Base-by-base conservation (phyloP, 2,797 vertebrate genomes). In the Sebastes cheni region DNA sequence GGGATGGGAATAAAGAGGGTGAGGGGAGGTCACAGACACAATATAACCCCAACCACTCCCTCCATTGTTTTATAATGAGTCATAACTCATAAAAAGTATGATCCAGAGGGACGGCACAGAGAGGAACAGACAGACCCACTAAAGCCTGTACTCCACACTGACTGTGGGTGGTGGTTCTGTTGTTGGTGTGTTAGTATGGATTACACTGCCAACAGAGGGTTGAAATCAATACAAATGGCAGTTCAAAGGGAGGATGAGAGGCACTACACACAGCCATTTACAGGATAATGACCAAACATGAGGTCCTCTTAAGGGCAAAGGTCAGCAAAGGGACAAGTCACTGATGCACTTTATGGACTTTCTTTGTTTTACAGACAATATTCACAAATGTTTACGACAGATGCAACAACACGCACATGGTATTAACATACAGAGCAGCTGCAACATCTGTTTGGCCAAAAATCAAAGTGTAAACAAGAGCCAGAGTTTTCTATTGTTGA, bases 171-270 rank as follows among this genome's bases (percentile, higher is more conserved):
- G 39, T 75, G 75, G 68, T 75, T 89, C 22, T 77, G 79, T 76
- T 81, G 71, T 67, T 83, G 75, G 59, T 73, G 67, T 75, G 58
- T 86, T 88, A 73, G 71, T 84, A 93, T 82, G 52, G 77, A 91
- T 92, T 90, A 87, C 74, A 86, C 77, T 88, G 87, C 70, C 79
- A 87, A 70, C 78, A 69, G 46, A 72, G 60, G 36, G 46, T 50
- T 52, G 67, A 87, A 88, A 92, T 92, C 88, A 84, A 93, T 93
- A 86, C 58, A 79, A 79, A 79, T 77, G 65, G 67, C 70, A 66
- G 68, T 16, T 55, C 54, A 77, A 67, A 54, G 71, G 58, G 36
- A 83, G 60, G 69, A 86, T 56, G 72, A 85, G 69, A 71, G 54
- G 69, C 80, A 69, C 34, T 77, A 60, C 8, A 59, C 71, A 56